Evolutionary conservation across 30 jellyfish, hydroid and myxozoan species (phyloP).

Genomic region (Aurelia aurita): DNA sequence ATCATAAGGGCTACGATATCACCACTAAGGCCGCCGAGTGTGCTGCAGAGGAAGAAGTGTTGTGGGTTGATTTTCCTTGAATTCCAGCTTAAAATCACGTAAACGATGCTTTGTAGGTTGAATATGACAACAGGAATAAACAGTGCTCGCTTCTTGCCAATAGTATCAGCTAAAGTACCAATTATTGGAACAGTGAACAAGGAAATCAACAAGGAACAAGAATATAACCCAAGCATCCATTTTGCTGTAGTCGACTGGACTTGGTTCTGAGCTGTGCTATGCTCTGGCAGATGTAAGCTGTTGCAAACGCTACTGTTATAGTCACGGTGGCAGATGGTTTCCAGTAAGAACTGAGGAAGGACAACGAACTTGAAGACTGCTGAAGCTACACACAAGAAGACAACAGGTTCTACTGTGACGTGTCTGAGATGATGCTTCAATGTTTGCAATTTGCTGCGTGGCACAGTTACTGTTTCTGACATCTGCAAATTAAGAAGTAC

Average conservation of each 20-base stretch:
- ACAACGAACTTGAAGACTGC: slow-evolving; percentile 48
- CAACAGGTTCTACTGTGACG: slow-evolving; percentile 37
- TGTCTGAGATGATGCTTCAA: neutral
- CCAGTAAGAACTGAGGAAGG: slow-evolving; percentile 51
- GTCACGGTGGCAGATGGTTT: slow-evolving; percentile 48
- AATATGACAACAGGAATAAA: neutral
- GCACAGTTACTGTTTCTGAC: neutral
- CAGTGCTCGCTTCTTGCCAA: slow-evolving; percentile 47
- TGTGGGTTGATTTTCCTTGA: slow-evolving; percentile 18
- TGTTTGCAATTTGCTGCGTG: neutral
- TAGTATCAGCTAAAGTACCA: slow-evolving; percentile 43
- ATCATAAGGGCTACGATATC: slow-evolving; percentile 36
- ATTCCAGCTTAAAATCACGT: neutral
- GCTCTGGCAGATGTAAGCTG: neutral
- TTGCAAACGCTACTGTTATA: slow-evolving; percentile 24
- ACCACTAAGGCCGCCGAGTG: slow-evolving; percentile 50
- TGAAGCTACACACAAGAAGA: slow-evolving; percentile 34
- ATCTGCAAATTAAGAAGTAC: neutral
- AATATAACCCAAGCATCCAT: slow-evolving; percentile 42
- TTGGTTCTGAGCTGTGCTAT: slow-evolving; percentile 10
- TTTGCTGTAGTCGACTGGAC: slow-evolving; percentile 40
- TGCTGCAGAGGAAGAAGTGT: slow-evolving; percentile 8
- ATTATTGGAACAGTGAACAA: slow-evolving; percentile 35
- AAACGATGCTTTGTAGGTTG: slow-evolving; percentile 27
- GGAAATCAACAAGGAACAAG: slow-evolving; percentile 25